Percentiles rank a stretch among this genome's conserved stretches.
These are phyloP conservation scores for Euplexia lucipara DNA, from an alignment of 2,888 invertebrate genomes.

Conservation along the genomic window DNA sequence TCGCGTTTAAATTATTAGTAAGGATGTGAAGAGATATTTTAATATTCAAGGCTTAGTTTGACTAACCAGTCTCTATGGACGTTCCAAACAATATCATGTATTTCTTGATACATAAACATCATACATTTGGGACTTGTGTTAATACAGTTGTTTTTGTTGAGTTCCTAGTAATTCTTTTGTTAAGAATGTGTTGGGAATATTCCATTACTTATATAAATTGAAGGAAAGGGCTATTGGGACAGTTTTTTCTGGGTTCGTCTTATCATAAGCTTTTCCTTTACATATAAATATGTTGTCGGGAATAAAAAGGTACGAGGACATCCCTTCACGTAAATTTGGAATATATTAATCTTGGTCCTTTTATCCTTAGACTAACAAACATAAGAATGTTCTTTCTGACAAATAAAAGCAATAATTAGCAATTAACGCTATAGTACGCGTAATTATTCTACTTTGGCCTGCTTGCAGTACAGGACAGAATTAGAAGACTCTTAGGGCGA, in stretches of 20 bases:
- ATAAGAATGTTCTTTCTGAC: neutral
- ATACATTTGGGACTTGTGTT: conserved; percentile 16
- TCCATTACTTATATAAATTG: conserved; percentile 24
- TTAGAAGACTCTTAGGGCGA: too few species aligned
- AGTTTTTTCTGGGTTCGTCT: conserved; percentile 11
- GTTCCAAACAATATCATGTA: conserved; percentile 11
- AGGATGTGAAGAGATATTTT: conserved; percentile 39
- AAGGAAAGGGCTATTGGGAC: neutral
- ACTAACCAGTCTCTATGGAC: conserved; percentile 32
- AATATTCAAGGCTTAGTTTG: conserved; percentile 43
- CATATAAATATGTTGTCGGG: conserved; percentile 15
- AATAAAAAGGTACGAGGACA: neutral
- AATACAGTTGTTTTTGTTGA: conserved; percentile 15
- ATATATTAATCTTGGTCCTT: neutral
- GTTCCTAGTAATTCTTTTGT: conserved; percentile 21
- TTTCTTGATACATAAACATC: conserved; percentile 20
- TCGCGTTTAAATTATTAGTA: too few species aligned
- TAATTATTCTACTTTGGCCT: too few species aligned
- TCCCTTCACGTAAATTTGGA: conserved; percentile 19
- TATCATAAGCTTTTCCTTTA: conserved; percentile 22
- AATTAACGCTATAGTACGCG: too few species aligned
- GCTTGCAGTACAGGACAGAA: too few species aligned
- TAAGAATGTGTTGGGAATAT: conserved; percentile 22
- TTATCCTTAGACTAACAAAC: neutral
- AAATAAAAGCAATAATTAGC: too few species aligned